Conservation (phyloP, 2,113 vertebrate species). For the Sceloporus undulatus region DNA sequence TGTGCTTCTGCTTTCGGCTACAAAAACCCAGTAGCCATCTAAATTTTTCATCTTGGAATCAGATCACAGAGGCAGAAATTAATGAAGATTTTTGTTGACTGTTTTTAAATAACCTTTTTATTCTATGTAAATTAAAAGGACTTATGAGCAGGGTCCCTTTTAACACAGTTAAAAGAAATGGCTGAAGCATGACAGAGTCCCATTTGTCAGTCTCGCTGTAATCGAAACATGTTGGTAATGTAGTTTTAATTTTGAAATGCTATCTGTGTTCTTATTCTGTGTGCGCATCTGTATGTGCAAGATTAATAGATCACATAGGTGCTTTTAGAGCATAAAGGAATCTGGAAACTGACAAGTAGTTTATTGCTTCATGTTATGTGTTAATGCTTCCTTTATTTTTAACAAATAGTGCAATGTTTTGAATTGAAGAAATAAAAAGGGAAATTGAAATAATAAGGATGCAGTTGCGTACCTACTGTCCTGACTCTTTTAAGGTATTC, state of each 20-base stretch:
- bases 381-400: conserved; percentile 33
- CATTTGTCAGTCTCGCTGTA: conserved; percentile 75
- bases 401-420: conserved; percentile 28
- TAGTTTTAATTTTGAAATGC: conserved; percentile 81
- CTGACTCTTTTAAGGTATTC: conserved; percentile 10
- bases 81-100: conserved; percentile 78
- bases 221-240: conserved; percentile 79
- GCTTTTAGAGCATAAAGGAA: conserved; percentile 71
- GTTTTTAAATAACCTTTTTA: conserved; percentile 70
- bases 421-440: neutral
- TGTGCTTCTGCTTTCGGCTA: conserved; percentile 82
- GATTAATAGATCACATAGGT: conserved; percentile 77
- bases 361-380: conserved; percentile 38
- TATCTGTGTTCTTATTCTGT: conserved; percentile 78
- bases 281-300: conserved; percentile 78
- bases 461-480: conserved; percentile 14
- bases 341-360: conserved; percentile 62
- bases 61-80: conserved; percentile 83
- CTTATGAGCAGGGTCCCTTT: conserved; percentile 22
- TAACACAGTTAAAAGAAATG: conserved; percentile 57
- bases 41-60: conserved; percentile 81
- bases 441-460: conserved; percentile 33
- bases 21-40: conserved; percentile 77
- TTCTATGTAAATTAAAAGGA: conserved; percentile 69
- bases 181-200: conserved; percentile 66